Evolutionary conservation across 2,888 invertebrate genomes (phyloP), one percentile per base, ranked within the genome.

Genomic region (Leptopilina drosophilae): DNA sequence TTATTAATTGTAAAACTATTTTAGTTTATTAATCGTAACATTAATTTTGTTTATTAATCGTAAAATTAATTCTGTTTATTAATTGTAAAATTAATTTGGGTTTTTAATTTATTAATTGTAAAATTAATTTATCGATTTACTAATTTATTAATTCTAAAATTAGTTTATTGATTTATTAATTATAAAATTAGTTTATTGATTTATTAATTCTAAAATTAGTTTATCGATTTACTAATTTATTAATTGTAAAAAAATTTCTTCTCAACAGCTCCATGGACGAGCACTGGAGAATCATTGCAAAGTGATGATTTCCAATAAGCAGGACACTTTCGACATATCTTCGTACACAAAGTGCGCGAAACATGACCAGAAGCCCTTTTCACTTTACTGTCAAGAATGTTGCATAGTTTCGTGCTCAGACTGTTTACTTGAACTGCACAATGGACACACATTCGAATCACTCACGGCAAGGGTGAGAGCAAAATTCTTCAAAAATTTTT

Each of bases 331-430:
- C 53, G 69, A 75, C 33, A 46, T 67, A n/a, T 5, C 12, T 62
- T 49, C 88, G 5, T 79, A 53, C 14, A 85, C 81, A 64, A 84
- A 53, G 46, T 93, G 93, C 77, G 69, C 82, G 0, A 84, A 84
- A 53, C 93, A 93, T 85, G 65, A 82, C 12, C 46, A 0, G 2
- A 84, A 88, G 78, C 77, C 85, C 1, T 42, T 90, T 33, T 92
- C 92, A 20, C 92, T 92, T 84, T 89, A 88, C 79, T 94, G 93
- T 81, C 86, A 84, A 4, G 85, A 88, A 12, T 93, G 93, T 83
- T 80, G 90, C n/a, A 73, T 82, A 40, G 82, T 87, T 2, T 84
- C 87, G 1, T 94, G 93, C 80, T 90, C 92, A n/a, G 90, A 92
- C 73, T 93, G 93, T 81, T 87, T 91, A 77, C 59, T 93, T 7